A percentile compares a stretch with the other conserved stretches of the same genome.
phyloP scores from a whole-genome alignment of 1,140 invertebrate genomes.

The Monochamus saltuarius region DNA sequence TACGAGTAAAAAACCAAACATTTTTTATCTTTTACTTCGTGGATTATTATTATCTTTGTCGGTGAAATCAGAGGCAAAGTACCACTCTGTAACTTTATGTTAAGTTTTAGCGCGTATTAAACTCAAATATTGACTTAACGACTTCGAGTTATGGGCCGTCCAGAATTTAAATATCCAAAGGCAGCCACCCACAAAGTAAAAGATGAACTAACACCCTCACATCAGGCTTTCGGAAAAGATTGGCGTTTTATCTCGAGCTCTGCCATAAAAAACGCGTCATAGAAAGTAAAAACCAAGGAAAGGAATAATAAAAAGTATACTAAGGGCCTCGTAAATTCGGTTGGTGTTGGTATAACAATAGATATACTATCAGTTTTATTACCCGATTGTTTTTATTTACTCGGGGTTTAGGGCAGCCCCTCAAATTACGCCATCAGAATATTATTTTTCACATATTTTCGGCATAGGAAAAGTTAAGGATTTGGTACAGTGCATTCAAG shows the following conservation, averaged over 20 bases:
- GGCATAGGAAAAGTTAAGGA: too few species aligned
- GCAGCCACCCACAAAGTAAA: not conserved
- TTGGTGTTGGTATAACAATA: constrained; percentile 10
- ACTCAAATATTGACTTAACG: not conserved
- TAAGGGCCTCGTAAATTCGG: constrained; percentile 35
- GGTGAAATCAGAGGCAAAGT: too few species aligned
- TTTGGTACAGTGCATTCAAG: too few species aligned
- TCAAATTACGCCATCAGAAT: not conserved
- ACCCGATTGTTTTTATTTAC: constrained; percentile 28
- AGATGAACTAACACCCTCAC: not conserved
- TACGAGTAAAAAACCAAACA: too few species aligned
- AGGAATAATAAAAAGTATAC: constrained; percentile 37
- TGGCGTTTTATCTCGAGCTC: constrained; percentile 31
- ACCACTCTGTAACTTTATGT: too few species aligned
- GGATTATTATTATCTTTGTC: too few species aligned
- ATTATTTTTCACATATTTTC: too few species aligned
- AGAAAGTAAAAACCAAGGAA: constrained; percentile 36
- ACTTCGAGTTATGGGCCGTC: not conserved
- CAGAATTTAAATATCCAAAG: not conserved
- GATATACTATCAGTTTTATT: constrained; percentile 35
- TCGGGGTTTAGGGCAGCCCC: not conserved
- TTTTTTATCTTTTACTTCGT: too few species aligned
- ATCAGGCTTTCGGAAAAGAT: not conserved
- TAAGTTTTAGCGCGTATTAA: too few species aligned
- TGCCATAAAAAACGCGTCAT: constrained; percentile 32